These are phyloP conservation scores for Goniozus legneri DNA, from an alignment of 1,140 invertebrate genomes.

Conservation along the genomic window DNA sequence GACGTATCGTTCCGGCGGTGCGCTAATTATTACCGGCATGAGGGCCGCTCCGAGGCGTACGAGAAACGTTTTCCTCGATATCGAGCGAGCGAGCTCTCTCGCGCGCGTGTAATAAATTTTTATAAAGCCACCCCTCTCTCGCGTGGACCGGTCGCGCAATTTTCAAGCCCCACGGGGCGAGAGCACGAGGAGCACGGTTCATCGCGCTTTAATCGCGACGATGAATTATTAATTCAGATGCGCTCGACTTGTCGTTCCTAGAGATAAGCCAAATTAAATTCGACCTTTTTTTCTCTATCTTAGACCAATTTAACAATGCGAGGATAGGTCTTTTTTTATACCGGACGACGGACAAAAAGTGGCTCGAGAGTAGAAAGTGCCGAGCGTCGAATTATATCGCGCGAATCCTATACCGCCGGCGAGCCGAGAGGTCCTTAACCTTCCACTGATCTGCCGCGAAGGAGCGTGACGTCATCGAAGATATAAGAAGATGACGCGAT, in stretches of 20 bases:
- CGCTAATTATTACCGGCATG: conserved; percentile 35
- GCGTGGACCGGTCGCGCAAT: no score
- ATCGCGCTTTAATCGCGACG: no score
- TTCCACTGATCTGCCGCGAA: background rate
- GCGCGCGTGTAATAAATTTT: conserved; percentile 22
- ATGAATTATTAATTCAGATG: no score
- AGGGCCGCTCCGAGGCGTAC: conserved; percentile 6
- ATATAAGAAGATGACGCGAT: conserved; percentile 32
- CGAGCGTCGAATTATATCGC: conserved; percentile 14
- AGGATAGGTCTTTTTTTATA: no score
- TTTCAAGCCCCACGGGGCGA: no score
- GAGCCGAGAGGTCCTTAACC: conserved; percentile 24
- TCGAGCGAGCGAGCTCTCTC: conserved; percentile 1
- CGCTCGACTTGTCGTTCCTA: no score
- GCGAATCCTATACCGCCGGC: background rate
- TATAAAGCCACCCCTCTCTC: conserved; percentile 10
- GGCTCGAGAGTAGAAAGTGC: no score
- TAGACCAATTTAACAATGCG: no score
- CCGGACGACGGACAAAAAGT: no score
- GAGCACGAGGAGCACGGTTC: no score
- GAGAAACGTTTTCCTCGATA: background rate
- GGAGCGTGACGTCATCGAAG: conserved; percentile 25
- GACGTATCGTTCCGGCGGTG: conserved; percentile 38
- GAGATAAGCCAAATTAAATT: no score
- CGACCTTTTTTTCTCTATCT: no score